Base-by-base conservation (phyloP, 2,113 vertebrate genomes). In the Tyrannus savana region DNA sequence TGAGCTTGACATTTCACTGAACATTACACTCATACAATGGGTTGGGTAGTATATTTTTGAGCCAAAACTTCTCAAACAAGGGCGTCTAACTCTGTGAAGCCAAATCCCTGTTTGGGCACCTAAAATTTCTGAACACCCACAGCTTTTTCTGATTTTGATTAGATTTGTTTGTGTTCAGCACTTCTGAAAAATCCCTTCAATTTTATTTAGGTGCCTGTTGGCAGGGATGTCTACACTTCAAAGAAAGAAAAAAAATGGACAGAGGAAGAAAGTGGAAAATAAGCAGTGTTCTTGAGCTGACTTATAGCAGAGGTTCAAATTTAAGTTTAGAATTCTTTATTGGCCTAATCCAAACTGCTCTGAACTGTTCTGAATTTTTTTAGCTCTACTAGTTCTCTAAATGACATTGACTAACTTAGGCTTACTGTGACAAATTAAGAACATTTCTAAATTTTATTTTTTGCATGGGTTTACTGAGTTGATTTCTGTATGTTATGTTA, bases 91-190 rank as follows among this genome's bases (percentile, higher is more conserved):
- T 90, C 37, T 59, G 39, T 83, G 82, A 85, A 90, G 87, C 75
- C 87, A 93, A 95, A 87, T 94, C 84, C 69, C 62, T 87, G 18
- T 89, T 95, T 91, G 87, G 63, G 87, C 84, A 95, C 93, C 95
- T 94, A 95, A 74, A 89, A 94, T 80, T 94, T 94, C 75, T 94
- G 90, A 93, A 94, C 66, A 85, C 84, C 82, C 93, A 94, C 84
- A 67, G 75, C 39, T 95, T 93, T 91, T 88, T 83, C 82, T 96
- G 87, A 93, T 93, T 96, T 92, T 93, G 82, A 96, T 96, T 92
- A 95, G 67, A 80, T 86, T 88, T 93, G 50, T 84, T 94, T 88
- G 68, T 90, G 59, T 68, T 93, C 87, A 87, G 79, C 47, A 71
- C 60, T 93, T 92, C 91, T 77, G 87, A 94, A 93, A 96, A 93